Conservation (phyloP, 2,113 vertebrate genomes). For the Zingel zingel region DNA sequence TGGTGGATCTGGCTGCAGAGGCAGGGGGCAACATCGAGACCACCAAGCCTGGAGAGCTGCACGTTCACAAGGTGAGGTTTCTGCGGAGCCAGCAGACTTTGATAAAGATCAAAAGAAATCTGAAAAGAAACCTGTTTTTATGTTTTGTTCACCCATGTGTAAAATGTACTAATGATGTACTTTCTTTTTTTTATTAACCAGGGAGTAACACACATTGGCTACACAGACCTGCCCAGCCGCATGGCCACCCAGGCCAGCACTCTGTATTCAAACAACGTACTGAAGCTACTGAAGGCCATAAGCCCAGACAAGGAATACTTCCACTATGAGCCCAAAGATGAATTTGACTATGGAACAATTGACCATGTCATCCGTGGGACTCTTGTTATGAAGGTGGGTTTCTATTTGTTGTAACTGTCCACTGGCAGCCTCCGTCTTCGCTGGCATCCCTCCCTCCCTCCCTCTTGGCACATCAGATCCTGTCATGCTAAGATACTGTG, state of each 20-base stretch:
- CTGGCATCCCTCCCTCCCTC: constrained; percentile 24
- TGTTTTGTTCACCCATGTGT: neutral
- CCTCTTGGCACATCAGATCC: constrained; percentile 37
- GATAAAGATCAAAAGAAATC: neutral
- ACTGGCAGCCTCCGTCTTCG: constrained; percentile 9
- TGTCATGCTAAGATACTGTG: constrained; percentile 32
- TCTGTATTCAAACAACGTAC: constrained; percentile 89
- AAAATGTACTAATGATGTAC: neutral
- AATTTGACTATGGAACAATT: constrained; percentile 86
- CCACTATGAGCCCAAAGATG: constrained; percentile 84
- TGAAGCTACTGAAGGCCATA: constrained; percentile 91
- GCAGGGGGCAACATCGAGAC: constrained; percentile 85
- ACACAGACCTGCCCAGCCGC: constrained; percentile 88
- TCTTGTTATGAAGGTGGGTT: constrained; percentile 84
- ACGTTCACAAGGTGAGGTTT: constrained; percentile 74
- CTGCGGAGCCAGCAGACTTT: neutral
- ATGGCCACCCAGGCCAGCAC: constrained; percentile 90
- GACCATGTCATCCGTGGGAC: constrained; percentile 86
- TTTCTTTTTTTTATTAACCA: constrained; percentile 60
- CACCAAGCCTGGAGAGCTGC: constrained; percentile 71
- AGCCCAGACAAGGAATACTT: constrained; percentile 90
- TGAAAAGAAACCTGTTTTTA: neutral
- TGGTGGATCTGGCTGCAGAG: constrained; percentile 82
- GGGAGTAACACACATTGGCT: constrained; percentile 90
- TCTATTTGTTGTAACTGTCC: constrained; percentile 27